Percentiles rank a stretch among this genome's conserved stretches.
These are phyloP conservation scores for Crambe crambe DNA, from an alignment of 37 sponge, comb jelly and placozoan species.

Conservation along the genomic window DNA sequence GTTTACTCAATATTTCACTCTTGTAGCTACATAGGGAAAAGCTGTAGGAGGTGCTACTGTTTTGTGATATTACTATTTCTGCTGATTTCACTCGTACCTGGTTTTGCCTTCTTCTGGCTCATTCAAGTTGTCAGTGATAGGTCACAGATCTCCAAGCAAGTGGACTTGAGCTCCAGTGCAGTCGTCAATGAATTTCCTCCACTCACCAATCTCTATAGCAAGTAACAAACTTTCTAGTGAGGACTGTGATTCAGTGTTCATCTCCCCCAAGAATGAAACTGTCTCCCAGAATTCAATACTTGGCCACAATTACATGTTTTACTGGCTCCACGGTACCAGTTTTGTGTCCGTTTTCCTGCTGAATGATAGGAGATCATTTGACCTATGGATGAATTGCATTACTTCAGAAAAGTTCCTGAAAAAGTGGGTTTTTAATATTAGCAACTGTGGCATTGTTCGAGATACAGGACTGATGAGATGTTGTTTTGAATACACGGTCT, in stretches of 20 bases:
- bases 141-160: neutral
- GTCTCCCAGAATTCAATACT: neutral
- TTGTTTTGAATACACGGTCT: neutral
- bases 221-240: neutral
- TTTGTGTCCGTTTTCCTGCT: neutral
- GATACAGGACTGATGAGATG: neutral
- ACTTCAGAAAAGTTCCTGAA: neutral
- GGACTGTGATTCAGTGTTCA: neutral
- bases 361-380: neutral
- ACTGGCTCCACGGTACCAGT: neutral
- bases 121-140: neutral
- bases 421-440: neutral
- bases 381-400: neutral
- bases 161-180: neutral
- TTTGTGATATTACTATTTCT: too few species aligned
- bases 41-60: too few species aligned
- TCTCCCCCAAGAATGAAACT: neutral
- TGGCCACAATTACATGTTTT: neutral
- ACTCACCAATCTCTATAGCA: neutral
- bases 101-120: neutral
- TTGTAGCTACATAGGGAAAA: neutral
- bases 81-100: too few species aligned
- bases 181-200: neutral
- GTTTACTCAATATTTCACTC: too few species aligned
- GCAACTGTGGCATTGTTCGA: neutral